These are phyloP conservation scores for Metallyticus violacea DNA, from an alignment of 2,888 invertebrate genomes.

Conservation along the genomic window DNA sequence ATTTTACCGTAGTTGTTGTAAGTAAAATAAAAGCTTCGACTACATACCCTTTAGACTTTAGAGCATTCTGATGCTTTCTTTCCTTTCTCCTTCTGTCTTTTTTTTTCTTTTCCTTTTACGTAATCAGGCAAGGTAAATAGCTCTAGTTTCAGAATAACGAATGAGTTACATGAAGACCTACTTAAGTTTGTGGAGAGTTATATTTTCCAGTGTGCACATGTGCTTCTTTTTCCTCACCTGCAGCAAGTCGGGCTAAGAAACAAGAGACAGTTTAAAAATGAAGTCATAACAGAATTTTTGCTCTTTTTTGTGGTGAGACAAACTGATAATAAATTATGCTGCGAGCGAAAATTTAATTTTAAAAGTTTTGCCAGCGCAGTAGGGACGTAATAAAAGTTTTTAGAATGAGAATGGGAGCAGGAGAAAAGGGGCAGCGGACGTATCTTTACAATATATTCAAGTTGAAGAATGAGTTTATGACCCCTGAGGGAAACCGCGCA, in stretches of 20 bases:
- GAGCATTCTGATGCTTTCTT: too few relatives aligned
- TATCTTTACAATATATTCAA: not conserved
- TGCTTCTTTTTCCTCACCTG: not conserved
- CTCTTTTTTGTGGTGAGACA: not conserved
- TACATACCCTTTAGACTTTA: too few relatives aligned
- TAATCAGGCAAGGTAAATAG: too few relatives aligned
- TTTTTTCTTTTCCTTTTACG: too few relatives aligned
- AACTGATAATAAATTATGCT: slow-evolving; percentile 11
- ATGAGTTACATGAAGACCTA: not conserved
- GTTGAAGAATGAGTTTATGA: slow-evolving; percentile 12
- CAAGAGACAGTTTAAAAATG: not conserved
- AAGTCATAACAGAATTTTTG: not conserved
- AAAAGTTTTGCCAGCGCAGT: not conserved
- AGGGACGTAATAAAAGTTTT: not conserved
- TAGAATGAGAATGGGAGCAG: not conserved
- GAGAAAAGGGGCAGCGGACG: not conserved
- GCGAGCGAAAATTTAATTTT: not conserved
- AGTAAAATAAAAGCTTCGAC: too few relatives aligned
- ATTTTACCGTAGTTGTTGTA: too few relatives aligned
- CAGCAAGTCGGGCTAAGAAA: not conserved
- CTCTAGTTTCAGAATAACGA: too few relatives aligned
- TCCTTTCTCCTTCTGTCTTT: too few relatives aligned
- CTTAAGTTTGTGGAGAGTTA: not conserved
- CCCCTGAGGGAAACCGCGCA: not conserved
- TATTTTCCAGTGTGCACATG: not conserved